phyloP scores from a whole-genome alignment of 2,797 vertebrate species.

The Urosaurus nigricauda region DNA sequence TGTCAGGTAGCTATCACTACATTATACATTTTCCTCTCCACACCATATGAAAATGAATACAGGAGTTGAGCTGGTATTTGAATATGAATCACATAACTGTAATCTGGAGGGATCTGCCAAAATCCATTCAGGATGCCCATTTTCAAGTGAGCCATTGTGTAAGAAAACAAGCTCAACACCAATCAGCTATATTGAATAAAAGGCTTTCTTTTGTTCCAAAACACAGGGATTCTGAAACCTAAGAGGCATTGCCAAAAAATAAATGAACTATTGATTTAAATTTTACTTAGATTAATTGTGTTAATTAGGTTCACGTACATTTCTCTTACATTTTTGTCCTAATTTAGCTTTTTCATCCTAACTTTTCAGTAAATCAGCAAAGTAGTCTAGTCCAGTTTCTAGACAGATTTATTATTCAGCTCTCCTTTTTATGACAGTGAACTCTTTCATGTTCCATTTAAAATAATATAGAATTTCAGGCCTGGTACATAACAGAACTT shows the following conservation, averaged over 20 bases:
- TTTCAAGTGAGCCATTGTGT: not conserved
- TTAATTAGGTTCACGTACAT: slow-evolving; percentile 3
- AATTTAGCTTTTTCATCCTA: slow-evolving; percentile 1
- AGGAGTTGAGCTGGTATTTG: not conserved
- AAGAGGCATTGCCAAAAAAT: slow-evolving; percentile 13
- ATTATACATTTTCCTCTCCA: not conserved
- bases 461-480: not conserved
- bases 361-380: not conserved
- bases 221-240: not conserved
- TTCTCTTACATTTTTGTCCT: not conserved
- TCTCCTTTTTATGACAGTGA: not conserved
- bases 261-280: slow-evolving; percentile 29
- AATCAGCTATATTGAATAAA: not conserved
- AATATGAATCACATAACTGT: not conserved
- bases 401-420: not conserved
- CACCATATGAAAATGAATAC: not conserved
- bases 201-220: not conserved
- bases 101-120: not conserved
- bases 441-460: not conserved
- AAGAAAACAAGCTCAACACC: not conserved
- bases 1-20: not conserved
- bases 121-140: not conserved
- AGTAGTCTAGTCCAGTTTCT: not conserved
- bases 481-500: not conserved
- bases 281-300: not conserved